phyloP scores from a whole-genome alignment of 2,797 vertebrate species.

The Lutjanus campechanus region DNA sequence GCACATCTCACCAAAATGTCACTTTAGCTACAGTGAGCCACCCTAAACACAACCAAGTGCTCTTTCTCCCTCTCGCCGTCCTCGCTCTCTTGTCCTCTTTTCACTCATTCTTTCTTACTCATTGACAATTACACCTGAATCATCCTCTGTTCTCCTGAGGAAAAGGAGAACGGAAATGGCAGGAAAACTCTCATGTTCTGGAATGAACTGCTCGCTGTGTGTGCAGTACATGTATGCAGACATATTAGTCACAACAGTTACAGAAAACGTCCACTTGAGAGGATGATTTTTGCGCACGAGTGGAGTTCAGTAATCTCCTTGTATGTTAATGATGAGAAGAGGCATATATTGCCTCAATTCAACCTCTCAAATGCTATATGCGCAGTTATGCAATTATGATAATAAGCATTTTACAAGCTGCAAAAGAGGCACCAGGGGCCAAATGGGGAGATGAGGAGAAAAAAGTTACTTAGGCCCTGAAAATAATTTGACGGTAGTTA shows the following conservation, averaged over 20 bases:
- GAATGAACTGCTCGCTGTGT: slow-evolving; percentile 30
- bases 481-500: slow-evolving; percentile 79
- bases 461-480: slow-evolving; percentile 70
- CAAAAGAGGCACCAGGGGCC: slow-evolving; percentile 59
- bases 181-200: neutral
- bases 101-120: slow-evolving; percentile 13
- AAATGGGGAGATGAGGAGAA: slow-evolving; percentile 62
- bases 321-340: slow-evolving; percentile 55
- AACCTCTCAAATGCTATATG: slow-evolving; percentile 49
- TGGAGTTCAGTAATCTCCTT: slow-evolving; percentile 51
- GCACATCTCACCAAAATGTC: slow-evolving; percentile 83
- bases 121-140: slow-evolving; percentile 39
- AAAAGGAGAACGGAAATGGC: slow-evolving; percentile 17
- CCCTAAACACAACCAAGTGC: slow-evolving; percentile 63
- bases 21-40: slow-evolving; percentile 67
- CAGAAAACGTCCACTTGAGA: slow-evolving; percentile 39
- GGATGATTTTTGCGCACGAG: slow-evolving; percentile 38
- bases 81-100: slow-evolving; percentile 19
- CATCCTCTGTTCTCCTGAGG: slow-evolving; percentile 5
- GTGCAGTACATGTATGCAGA: slow-evolving; percentile 27
- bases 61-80: slow-evolving; percentile 24
- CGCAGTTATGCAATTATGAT: slow-evolving; percentile 72
- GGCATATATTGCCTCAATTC: slow-evolving; percentile 54
- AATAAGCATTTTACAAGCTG: slow-evolving; percentile 70
- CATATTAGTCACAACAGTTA: slow-evolving; percentile 40